Evolutionary conservation across 1,140 invertebrate species (phyloP).

Genomic region (Ceratosolen solmsi): DNA sequence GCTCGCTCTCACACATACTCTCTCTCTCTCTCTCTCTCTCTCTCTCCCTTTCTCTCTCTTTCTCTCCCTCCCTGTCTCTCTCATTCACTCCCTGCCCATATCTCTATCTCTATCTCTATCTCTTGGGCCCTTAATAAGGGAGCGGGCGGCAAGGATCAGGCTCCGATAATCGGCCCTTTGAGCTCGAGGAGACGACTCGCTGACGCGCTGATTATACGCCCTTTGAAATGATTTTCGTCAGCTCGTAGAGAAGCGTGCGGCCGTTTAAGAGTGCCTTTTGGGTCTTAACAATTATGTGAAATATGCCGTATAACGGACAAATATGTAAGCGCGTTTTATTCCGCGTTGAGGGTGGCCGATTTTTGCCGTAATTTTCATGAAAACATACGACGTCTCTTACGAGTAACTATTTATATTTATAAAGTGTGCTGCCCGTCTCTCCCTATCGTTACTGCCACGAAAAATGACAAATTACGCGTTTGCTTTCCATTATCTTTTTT

Average conservation of each 20-base stretch:
- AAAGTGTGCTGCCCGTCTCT: too few relatives aligned
- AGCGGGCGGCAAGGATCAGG: background rate
- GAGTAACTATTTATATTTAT: too few relatives aligned
- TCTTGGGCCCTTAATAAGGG: conserved; percentile 21
- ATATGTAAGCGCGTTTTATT: background rate
- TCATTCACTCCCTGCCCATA: background rate
- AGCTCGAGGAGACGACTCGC: background rate
- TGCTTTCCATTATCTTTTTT: too few relatives aligned
- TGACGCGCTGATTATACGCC: background rate
- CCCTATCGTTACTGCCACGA: background rate
- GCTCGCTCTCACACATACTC: background rate
- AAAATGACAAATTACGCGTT: background rate
- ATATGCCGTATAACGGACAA: background rate
- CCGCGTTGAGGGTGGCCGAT: too few relatives aligned
- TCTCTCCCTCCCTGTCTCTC: too few relatives aligned
- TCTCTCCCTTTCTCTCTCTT: background rate
- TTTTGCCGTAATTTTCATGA: too few relatives aligned
- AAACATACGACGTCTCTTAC: too few relatives aligned
- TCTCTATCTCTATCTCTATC: too few relatives aligned
- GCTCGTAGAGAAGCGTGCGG: background rate
- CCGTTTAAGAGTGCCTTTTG: too few relatives aligned
- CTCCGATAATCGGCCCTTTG: background rate
- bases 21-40: too few relatives aligned
- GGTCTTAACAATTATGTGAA: background rate
- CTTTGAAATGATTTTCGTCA: background rate